Evolutionary conservation across 2,797 vertebrate species (phyloP).

Genomic region (Characodon lateralis): DNA sequence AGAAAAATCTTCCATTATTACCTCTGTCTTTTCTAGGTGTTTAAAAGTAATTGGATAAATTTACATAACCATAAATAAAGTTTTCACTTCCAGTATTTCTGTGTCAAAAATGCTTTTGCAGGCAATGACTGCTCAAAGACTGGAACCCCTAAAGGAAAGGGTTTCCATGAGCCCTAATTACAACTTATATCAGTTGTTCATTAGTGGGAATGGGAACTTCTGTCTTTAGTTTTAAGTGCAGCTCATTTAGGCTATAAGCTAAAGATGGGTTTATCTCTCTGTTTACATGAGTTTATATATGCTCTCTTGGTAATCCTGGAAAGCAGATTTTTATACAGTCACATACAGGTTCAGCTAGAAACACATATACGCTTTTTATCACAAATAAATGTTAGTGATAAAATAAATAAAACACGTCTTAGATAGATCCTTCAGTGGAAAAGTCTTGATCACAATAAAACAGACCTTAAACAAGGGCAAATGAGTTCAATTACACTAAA

Average conservation of each 20-base stretch:
- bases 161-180: neutral
- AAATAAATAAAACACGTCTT: neutral
- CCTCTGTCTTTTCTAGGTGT: neutral
- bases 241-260: neutral
- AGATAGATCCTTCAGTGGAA: neutral
- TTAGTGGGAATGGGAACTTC: neutral
- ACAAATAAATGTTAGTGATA: neutral
- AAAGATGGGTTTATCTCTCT: neutral
- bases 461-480: conserved; percentile 31
- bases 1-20: neutral
- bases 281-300: neutral
- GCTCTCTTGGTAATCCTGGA: neutral
- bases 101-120: neutral
- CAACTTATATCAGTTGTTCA: neutral
- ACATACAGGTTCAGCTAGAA: neutral
- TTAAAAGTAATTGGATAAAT: conserved; percentile 7
- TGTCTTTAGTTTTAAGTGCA: neutral
- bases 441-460: neutral
- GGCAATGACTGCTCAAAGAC: neutral
- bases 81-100: conserved; percentile 4
- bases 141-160: neutral
- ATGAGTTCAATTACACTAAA: conserved; percentile 43
- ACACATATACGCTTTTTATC: neutral
- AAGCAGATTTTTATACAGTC: neutral
- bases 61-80: conserved; percentile 15